These are phyloP conservation scores for Dicranocentrus wangi DNA, from an alignment of 2,888 invertebrate genomes.

Conservation along the genomic window DNA sequence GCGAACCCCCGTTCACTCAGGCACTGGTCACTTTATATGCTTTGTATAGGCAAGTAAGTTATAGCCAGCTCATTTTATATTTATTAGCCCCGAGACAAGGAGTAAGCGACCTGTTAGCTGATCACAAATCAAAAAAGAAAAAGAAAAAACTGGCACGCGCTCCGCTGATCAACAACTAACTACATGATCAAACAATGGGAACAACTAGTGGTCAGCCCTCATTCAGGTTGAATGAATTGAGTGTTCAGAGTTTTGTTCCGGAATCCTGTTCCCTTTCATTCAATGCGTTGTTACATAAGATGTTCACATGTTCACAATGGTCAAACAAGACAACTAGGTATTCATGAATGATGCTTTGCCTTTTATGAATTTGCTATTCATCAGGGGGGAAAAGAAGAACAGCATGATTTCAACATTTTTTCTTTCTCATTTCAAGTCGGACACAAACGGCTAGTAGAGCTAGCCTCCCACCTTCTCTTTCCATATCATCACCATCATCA, in stretches of 20 bases:
- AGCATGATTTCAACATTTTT: too few relatives aligned
- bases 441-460: too few relatives aligned
- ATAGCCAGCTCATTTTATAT: too few relatives aligned
- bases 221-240: constrained; percentile 34
- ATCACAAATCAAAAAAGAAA: constrained; percentile 51
- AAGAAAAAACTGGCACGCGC: constrained; percentile 47
- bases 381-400: too few relatives aligned
- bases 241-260: constrained; percentile 59
- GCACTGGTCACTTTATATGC: too few relatives aligned
- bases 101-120: constrained; percentile 14
- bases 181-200: constrained; percentile 13
- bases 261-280: too few relatives aligned
- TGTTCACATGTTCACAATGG: neutral
- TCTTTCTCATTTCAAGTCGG: too few relatives aligned
- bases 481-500: too few relatives aligned
- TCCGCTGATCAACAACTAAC: neutral
- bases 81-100: too few relatives aligned
- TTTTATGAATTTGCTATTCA: neutral
- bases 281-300: neutral
- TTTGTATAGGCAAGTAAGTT: too few relatives aligned
- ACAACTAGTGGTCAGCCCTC: constrained; percentile 42
- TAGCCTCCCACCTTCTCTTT: too few relatives aligned
- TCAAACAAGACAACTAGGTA: neutral
- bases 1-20: too few relatives aligned
- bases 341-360: neutral